phyloP scores from a whole-genome alignment of 2,888 invertebrate genomes.

The Pseudeuparius sepicola region DNA sequence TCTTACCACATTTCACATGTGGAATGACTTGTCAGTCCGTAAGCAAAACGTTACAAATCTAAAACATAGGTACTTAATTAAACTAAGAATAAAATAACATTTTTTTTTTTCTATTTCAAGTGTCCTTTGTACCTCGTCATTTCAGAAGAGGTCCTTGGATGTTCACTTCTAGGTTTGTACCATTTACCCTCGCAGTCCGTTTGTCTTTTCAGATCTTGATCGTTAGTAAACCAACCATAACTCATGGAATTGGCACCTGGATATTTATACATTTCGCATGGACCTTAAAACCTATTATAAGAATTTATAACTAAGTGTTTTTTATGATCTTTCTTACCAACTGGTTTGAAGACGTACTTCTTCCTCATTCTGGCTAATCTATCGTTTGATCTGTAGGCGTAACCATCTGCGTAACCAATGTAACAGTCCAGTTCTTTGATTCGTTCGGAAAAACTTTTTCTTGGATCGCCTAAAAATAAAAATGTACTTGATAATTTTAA shows the following conservation, averaged over 20 bases:
- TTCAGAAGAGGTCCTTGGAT: slow-evolving; percentile 22
- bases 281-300: slow-evolving; percentile 35
- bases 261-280: slow-evolving; percentile 43
- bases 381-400: slow-evolving; percentile 43
- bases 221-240: slow-evolving; percentile 44
- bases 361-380: slow-evolving; percentile 43
- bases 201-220: slow-evolving; percentile 30
- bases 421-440: slow-evolving; percentile 43
- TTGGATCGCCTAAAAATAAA: slow-evolving; percentile 25
- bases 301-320: slow-evolving; percentile 8
- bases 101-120: no score
- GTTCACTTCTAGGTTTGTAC: slow-evolving; percentile 33
- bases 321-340: slow-evolving; percentile 30
- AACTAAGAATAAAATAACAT: no score
- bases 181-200: slow-evolving; percentile 33
- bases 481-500: no score
- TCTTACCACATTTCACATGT: no score
- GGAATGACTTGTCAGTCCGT: no score
- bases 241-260: slow-evolving; percentile 42
- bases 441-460: slow-evolving; percentile 36
- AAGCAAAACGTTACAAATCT: no score
- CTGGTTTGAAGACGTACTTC: slow-evolving; percentile 46
- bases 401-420: slow-evolving; percentile 45
- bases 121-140: slow-evolving; percentile 23
- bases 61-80: no score